A percentile compares a stretch with the other conserved stretches of the same genome.
Evolutionary conservation across 2,797 vertebrate genomes (phyloP).

Genomic region (Dromococcyx pavoninus): DNA sequence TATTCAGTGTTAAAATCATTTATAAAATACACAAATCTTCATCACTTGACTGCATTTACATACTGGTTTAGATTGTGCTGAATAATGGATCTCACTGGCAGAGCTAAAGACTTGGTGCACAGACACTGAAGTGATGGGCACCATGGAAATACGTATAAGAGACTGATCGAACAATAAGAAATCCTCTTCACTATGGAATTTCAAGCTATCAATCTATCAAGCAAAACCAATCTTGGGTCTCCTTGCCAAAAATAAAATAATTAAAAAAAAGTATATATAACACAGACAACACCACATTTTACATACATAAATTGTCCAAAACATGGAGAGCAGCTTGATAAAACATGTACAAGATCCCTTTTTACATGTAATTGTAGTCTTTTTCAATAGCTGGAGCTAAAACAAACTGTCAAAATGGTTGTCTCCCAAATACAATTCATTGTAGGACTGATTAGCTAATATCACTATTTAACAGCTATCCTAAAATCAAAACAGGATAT

Average conservation of each 20-base stretch:
- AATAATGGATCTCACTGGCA: conserved; percentile 61
- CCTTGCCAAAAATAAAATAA: conserved; percentile 68
- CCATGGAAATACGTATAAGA: conserved; percentile 53
- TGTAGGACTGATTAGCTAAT: conserved; percentile 58
- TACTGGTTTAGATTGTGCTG: conserved; percentile 67
- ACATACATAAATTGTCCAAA: conserved; percentile 87
- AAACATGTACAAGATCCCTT: conserved; percentile 60
- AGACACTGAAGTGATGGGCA: conserved; percentile 46
- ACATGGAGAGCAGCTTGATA: conserved; percentile 73
- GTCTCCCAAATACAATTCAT: conserved; percentile 59
- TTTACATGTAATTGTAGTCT: conserved; percentile 14
- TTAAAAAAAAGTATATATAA: conserved; percentile 55
- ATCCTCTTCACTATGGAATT: conserved; percentile 72
- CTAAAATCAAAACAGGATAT: conserved; percentile 16
- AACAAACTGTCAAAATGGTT: conserved; percentile 42
- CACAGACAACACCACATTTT: conserved; percentile 81
- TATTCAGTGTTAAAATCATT: conserved; percentile 71
- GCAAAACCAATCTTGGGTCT: conserved; percentile 78
- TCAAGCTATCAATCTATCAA: conserved; percentile 79
- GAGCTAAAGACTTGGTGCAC: conserved; percentile 54
- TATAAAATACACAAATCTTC: conserved; percentile 70
- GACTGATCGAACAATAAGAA: conserved; percentile 69
- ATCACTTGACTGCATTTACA: conserved; percentile 71
- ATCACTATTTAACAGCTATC: conserved; percentile 26
- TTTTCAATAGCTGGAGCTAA: conserved; percentile 37